phyloP scores from a whole-genome alignment of 2,888 invertebrate genomes.

The Dysmachus trigonus region DNA sequence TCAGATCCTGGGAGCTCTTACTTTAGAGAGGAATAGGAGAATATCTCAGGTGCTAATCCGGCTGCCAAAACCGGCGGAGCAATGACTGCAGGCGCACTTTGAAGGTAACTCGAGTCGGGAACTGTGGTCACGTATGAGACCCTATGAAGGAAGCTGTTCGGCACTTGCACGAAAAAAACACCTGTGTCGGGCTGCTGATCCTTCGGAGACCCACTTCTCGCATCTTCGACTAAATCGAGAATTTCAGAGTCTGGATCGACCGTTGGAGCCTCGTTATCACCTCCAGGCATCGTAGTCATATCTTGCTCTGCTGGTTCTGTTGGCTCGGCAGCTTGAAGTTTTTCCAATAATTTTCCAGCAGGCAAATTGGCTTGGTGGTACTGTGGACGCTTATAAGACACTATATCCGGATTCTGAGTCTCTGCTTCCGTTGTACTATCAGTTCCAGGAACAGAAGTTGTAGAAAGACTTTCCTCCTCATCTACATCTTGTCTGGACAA shows the following conservation, averaged over 20 bases:
- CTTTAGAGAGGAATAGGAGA: neutral
- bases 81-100: neutral
- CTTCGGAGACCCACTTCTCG: neutral
- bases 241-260: slow-evolving; percentile 18
- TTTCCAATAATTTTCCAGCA: neutral
- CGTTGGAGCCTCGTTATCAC: neutral
- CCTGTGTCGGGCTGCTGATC: neutral
- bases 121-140: neutral
- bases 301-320: neutral
- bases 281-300: neutral
- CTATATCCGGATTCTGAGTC: neutral
- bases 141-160: neutral
- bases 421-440: neutral
- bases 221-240: neutral
- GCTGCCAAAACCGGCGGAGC: neutral
- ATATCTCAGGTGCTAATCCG: neutral
- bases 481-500: neutral
- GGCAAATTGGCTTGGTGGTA: neutral
- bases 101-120: neutral
- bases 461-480: neutral
- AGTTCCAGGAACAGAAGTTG: neutral
- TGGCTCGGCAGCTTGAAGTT: neutral
- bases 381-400: neutral
- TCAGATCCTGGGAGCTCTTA: neutral
- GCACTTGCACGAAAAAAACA: slow-evolving; percentile 9